Evolutionary conservation across 2,113 vertebrate genomes (phyloP).

Genomic region (Leptocoma aspasia): DNA sequence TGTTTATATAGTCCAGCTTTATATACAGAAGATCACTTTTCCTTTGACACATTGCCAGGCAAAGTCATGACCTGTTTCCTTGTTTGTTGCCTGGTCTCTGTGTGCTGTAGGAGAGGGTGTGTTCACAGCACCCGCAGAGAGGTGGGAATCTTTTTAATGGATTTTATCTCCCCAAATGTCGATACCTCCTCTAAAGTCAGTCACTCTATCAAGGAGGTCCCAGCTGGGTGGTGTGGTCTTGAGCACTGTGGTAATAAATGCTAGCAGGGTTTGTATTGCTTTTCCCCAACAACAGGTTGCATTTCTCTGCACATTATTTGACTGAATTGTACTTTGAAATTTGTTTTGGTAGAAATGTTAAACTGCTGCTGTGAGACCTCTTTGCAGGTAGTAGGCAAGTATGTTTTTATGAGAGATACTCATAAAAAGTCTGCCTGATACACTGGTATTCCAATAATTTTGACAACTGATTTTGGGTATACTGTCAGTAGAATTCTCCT

Average conservation of each 20-base stretch:
- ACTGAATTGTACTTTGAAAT: not conserved
- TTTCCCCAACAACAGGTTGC: not conserved
- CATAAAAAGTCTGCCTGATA: not conserved
- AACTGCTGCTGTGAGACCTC: not conserved
- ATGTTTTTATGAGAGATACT: not conserved
- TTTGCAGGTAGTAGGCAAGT: not conserved
- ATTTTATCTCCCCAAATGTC: not conserved
- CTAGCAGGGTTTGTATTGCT: not conserved
- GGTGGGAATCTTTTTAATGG: not conserved
- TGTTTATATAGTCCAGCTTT: not conserved
- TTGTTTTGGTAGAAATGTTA: not conserved
- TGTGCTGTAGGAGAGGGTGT: not conserved
- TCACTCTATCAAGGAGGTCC: not conserved
- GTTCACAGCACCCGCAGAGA: not conserved
- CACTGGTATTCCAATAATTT: not conserved
- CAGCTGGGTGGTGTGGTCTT: not conserved
- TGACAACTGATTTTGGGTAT: not conserved
- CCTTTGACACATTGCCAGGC: not conserved
- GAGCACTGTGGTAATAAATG: not conserved
- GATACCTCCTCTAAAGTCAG: not conserved
- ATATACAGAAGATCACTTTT: not conserved
- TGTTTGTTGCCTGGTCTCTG: not conserved
- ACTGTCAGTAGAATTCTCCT: not conserved
- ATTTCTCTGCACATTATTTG: not conserved
- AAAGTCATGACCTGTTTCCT: fast-evolving